A percentile compares a stretch with the other conserved stretches of the same genome.
phyloP scores from a whole-genome alignment of 2,888 invertebrate genomes.

The Monoplex corrugatus region DNA sequence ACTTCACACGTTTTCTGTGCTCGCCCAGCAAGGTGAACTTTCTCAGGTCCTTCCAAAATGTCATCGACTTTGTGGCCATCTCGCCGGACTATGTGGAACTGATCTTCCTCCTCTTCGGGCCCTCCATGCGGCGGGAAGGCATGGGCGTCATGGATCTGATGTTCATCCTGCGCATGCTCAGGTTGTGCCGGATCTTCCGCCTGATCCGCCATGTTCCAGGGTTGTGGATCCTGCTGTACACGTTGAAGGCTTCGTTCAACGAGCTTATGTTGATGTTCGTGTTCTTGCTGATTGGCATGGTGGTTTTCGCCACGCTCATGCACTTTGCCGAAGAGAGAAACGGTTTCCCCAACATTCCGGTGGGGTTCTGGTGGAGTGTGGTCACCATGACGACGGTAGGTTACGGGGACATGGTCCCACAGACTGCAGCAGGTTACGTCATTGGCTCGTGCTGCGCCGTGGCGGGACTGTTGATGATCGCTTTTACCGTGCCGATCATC shows the following conservation, averaged over 20 bases:
- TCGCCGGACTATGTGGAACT: constrained; percentile 77
- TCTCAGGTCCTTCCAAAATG: constrained; percentile 74
- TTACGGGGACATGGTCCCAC: constrained; percentile 78
- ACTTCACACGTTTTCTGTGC: constrained; percentile 74
- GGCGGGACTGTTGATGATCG: constrained; percentile 78
- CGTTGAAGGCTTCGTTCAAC: constrained; percentile 79
- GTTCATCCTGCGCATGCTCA: constrained; percentile 75
- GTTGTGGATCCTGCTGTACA: constrained; percentile 78
- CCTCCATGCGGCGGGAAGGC: constrained; percentile 64
- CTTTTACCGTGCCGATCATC: constrained; percentile 79
- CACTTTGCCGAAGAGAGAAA: constrained; percentile 77
- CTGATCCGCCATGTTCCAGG: constrained; percentile 78
- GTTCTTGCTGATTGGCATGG: constrained; percentile 79
- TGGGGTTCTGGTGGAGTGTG: constrained; percentile 80
- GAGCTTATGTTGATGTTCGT: constrained; percentile 79
- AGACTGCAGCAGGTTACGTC: constrained; percentile 73
- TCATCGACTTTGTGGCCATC: constrained; percentile 77
- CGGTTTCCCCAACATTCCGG: constrained; percentile 78
- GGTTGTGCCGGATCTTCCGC: constrained; percentile 77
- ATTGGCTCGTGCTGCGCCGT: constrained; percentile 78
- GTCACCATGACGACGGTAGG: constrained; percentile 81
- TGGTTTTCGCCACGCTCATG: constrained; percentile 79
- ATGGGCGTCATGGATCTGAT: constrained; percentile 76
- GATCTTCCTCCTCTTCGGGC: constrained; percentile 68
- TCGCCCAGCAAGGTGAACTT: constrained; percentile 76